Base-by-base conservation (phyloP, 1,140 invertebrate species). In the Agrilus planipennis region DNA sequence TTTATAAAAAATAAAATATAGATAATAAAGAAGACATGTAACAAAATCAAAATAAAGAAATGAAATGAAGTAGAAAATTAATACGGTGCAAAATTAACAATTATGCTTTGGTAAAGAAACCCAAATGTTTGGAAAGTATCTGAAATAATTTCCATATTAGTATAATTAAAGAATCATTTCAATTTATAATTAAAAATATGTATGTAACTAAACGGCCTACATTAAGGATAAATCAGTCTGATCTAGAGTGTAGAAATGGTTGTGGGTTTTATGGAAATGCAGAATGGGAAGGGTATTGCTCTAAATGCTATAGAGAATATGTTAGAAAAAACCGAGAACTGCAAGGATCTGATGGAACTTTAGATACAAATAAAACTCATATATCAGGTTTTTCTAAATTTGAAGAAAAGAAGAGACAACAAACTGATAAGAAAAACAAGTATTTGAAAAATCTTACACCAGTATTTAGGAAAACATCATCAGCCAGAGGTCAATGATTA, bases 191-290 rank as follows among this genome's bases (percentile, higher is more conserved):
- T n/a, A n/a, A 41, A 45, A 21, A n/a, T n/a, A 80, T 81, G 76
- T 79, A 79, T 61, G 71, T 77, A 1, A 76, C 69, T 46, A 83
- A 81, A 60, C 76, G 73, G 57, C 77, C 81, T 1, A 76, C 75
- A 4, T 68, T 86, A 44, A 72, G 86, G 41, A 82, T 93, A 30
- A 79, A 83, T 45, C 79, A 85, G 51, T 75, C 80, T 38, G 88
- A 93, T 64, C 67, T 98, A 44, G 80, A 92, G 50, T 99, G 95
- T 64, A 89, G 89, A 62, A 91, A 87, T 65, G 86, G 89, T 11
- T 98, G 93, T 70, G 91, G 90, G 41, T 98, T 79, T 71, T 99
- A 84, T 64, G 94, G 95, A 14, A 98, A 96, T 66, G 85, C 87
- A 20, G 85, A 93, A 58, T 98, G 93, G 86, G 81, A 92, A 60